phyloP scores from a whole-genome alignment of 2,888 invertebrate species.

The Cerceris ruficornis region DNA sequence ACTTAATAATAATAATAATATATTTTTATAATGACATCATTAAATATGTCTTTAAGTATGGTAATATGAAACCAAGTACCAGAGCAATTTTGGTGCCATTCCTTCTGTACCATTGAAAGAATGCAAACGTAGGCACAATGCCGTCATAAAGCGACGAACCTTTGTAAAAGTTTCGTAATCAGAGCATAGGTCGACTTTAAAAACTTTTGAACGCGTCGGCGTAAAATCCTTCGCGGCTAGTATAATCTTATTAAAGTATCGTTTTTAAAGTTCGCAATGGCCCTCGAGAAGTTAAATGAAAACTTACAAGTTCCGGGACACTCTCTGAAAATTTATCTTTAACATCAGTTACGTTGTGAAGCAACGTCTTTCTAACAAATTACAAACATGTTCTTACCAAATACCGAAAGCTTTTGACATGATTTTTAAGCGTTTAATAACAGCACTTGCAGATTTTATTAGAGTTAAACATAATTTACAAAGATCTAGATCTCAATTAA shows the following conservation, averaged over 20 bases:
- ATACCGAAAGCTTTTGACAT: too few species aligned
- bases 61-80: too few species aligned
- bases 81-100: neutral
- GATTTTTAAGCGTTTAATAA: too few species aligned
- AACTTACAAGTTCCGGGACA: constrained; percentile 45
- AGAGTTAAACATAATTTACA: too few species aligned
- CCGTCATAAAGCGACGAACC: constrained; percentile 26
- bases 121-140: constrained; percentile 2
- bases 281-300: constrained; percentile 56
- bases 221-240: constrained; percentile 28
- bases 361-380: neutral
- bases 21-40: too few species aligned
- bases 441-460: too few species aligned
- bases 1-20: too few species aligned
- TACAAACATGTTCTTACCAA: too few species aligned
- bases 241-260: constrained; percentile 59
- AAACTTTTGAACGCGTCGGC: constrained; percentile 37
- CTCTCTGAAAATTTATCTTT: constrained; percentile 14
- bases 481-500: too few species aligned
- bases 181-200: constrained; percentile 39
- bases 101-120: neutral
- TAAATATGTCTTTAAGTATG: too few species aligned
- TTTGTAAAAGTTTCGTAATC: constrained; percentile 41
- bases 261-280: constrained; percentile 42
- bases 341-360: constrained; percentile 18